Base-by-base conservation (phyloP, 2,113 vertebrate genomes). In the Tapirus terrestris region DNA sequence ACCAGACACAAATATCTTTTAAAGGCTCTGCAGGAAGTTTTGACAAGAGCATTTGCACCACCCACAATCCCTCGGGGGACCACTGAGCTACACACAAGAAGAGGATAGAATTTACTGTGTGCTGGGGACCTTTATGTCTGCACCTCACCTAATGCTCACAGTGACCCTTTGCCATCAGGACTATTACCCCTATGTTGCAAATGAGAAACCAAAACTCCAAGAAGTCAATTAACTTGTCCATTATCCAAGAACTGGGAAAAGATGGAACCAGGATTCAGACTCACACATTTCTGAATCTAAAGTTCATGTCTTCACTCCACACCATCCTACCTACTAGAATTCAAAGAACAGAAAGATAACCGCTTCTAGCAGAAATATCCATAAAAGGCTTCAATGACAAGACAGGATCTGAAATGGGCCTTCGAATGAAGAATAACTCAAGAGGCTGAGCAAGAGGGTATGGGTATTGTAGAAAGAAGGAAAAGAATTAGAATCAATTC, bases 261-360 rank as follows among this genome's bases (percentile, higher is more conserved):
- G 25, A 5, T 56, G 16, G 31, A 95, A 51, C n/a, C 10, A 77
- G 21, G 17, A 83, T 39, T 92, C 56, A 67, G 23, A 77, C 5
- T 77, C 60, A 80, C 56, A 43, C 53, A 39, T 89, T 94, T 94
- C 56, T 80, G 27, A 96, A 70, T 58, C 65, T 60, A 88, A 93
- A 53, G 8, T 21, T 68, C 58, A 9, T 70, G 12, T 48, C 31
- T 95, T 80, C 61, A 61, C 20, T 53, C 36, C 61, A 73, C n/a
- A 56, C 29, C 20, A 83, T 21, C 53, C 39, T 61, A 53, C 17
- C 80, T 33, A 79, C 31, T 14, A 48, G 83, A 60, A 95, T 60
- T 76, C 39, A 92, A 90, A 60, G 60, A 75, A 75, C 85, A 65
- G 17, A 75, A 36, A 45, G 43, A 83, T 58, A 39, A 4, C 14